phyloP scores from a whole-genome alignment of 2,888 invertebrate genomes.

The Antitype chi region DNA sequence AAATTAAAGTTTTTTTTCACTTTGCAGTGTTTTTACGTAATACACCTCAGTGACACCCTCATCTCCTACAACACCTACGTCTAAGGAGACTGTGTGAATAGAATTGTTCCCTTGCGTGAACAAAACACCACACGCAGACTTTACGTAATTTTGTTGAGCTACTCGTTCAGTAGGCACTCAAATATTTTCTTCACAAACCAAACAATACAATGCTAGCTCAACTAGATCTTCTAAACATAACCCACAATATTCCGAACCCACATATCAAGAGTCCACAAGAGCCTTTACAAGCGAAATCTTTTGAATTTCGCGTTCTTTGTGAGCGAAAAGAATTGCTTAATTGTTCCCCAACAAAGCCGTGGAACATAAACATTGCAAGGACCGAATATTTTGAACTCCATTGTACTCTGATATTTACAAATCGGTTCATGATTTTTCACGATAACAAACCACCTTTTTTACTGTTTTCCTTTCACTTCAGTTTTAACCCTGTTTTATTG shows the following conservation, averaged over 20 bases:
- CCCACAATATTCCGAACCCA: conserved; percentile 24
- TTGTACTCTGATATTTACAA: conserved; percentile 59
- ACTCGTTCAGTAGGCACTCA: not conserved
- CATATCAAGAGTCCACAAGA: conserved; percentile 35
- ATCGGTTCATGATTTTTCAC: conserved; percentile 53
- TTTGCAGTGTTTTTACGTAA: not conserved
- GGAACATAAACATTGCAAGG: conserved; percentile 49
- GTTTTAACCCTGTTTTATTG: conserved; percentile 10
- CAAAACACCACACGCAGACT: not conserved
- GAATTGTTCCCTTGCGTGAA: not conserved
- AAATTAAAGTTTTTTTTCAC: too few relatives aligned
- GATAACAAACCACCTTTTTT: conserved; percentile 27
- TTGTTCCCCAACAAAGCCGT: conserved; percentile 59
- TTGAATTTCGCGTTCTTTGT: conserved; percentile 54
- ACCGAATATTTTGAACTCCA: conserved; percentile 42
- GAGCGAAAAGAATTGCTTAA: conserved; percentile 57
- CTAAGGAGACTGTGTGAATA: conserved; percentile 5
- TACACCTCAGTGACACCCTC: not conserved
- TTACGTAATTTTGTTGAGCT: not conserved
- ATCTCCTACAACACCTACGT: not conserved
- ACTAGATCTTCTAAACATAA: conserved; percentile 21
- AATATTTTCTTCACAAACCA: conserved; percentile 9
- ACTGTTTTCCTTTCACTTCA: conserved; percentile 33
- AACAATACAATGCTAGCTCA: conserved; percentile 28
- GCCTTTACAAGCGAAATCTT: conserved; percentile 50